Conservation (phyloP, 2,113 vertebrate species). For the Mirza zaza region DNA sequence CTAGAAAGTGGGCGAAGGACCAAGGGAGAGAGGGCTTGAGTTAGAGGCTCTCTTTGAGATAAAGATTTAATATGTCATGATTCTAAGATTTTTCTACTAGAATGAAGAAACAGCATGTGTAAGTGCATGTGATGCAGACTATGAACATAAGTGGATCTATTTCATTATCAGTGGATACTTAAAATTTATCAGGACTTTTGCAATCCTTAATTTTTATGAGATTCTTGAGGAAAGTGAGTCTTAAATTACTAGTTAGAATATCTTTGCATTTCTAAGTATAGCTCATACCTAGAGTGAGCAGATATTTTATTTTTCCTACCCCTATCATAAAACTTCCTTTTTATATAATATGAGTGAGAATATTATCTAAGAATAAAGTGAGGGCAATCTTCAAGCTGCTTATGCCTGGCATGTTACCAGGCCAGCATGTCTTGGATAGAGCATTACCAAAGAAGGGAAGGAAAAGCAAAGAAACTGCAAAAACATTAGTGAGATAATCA, state of each 20-base stretch:
- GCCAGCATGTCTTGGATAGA: conserved; percentile 2
- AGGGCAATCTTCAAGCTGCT: background rate
- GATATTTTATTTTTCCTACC: conserved; percentile 50
- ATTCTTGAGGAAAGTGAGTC: conserved; percentile 54
- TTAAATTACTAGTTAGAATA: background rate
- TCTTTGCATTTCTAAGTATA: conserved; percentile 66
- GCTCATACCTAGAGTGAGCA: conserved; percentile 37
- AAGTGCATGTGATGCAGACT: background rate
- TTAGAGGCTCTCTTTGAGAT: background rate
- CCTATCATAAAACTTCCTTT: conserved; percentile 61
- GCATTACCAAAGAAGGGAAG: conserved; percentile 70
- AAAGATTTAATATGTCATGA: background rate
- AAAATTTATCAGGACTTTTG: background rate
- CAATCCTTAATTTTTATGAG: conserved; percentile 54
- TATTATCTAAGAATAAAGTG: conserved; percentile 62
- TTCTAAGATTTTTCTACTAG: background rate
- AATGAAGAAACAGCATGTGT: background rate
- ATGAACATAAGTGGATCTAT: background rate
- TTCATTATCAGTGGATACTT: background rate
- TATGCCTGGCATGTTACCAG: conserved; percentile 42
- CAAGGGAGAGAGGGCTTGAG: background rate
- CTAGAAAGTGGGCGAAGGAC: background rate
- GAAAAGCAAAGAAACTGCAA: conserved; percentile 58
- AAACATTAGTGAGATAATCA: conserved; percentile 46
- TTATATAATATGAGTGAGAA: conserved; percentile 55